Percentiles rank a stretch among this genome's conserved stretches.
These are phyloP conservation scores for Lithobates sylvaticus DNA, from an alignment of 2,797 vertebrate species.

Conservation along the genomic window DNA sequence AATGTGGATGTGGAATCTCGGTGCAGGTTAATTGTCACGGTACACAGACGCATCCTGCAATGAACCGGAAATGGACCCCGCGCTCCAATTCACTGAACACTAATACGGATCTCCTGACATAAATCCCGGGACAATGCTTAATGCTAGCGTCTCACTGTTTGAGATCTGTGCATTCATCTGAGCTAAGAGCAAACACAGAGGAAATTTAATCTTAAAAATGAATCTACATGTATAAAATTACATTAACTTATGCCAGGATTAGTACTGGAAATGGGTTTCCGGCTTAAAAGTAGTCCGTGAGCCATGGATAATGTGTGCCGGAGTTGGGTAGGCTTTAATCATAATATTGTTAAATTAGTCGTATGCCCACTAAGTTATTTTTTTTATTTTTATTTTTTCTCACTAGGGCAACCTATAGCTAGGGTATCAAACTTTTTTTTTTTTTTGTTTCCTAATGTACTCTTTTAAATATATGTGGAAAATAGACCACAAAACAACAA, in stretches of 20 bases:
- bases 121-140: background rate
- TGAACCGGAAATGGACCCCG: background rate
- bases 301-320: too few relatives aligned
- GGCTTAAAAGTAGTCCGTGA: too few relatives aligned
- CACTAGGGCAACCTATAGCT: too few relatives aligned
- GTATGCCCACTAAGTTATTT: too few relatives aligned
- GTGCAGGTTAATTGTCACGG: background rate
- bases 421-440: too few relatives aligned
- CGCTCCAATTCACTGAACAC: conserved; percentile 4
- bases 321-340: too few relatives aligned
- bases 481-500: too few relatives aligned
- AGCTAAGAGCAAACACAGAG: conserved; percentile 3
- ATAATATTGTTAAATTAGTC: too few relatives aligned
- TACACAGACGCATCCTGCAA: background rate
- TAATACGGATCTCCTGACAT: background rate
- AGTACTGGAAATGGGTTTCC: background rate
- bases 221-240: background rate
- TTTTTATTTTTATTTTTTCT: too few relatives aligned
- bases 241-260: background rate
- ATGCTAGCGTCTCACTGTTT: background rate
- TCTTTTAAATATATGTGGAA: too few relatives aligned
- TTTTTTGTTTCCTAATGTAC: too few relatives aligned
- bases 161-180: background rate
- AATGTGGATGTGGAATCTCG: background rate
- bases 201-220: background rate